These are phyloP conservation scores for Apus apus DNA, from an alignment of 2,113 vertebrate species.

Conservation along the genomic window DNA sequence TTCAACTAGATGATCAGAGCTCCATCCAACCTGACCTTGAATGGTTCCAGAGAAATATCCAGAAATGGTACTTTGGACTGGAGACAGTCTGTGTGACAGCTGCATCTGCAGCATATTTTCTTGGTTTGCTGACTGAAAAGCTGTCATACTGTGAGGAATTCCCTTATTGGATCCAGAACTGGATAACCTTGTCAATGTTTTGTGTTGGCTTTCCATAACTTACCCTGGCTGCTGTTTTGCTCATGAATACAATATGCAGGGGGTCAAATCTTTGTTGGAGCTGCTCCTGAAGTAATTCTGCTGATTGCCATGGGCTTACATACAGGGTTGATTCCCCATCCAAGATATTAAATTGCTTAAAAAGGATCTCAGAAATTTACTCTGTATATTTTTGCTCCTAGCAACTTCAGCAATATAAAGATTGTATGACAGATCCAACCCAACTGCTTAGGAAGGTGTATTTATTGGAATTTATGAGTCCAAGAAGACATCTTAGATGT, in stretches of 20 bases:
- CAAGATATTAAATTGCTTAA: background rate
- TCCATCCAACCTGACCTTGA: background rate
- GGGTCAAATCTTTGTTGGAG: background rate
- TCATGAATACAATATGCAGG: background rate
- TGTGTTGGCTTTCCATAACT: background rate
- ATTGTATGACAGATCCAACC: background rate
- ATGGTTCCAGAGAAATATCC: background rate
- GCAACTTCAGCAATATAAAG: background rate
- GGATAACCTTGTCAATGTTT: background rate
- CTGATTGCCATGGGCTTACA: background rate
- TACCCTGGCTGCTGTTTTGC: background rate
- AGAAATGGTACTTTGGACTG: background rate
- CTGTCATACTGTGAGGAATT: background rate
- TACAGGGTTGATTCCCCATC: rapidly evolving
- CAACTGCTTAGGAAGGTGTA: background rate
- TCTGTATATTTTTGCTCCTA: background rate
- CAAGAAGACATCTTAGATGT: background rate
- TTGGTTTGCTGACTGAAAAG: background rate
- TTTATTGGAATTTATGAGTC: background rate
- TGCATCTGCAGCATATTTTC: background rate
- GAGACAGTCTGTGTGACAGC: background rate
- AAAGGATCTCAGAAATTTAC: background rate
- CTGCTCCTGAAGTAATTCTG: background rate
- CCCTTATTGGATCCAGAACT: background rate
- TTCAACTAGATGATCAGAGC: too few relatives aligned